Percentiles rank a stretch among this genome's conserved stretches.
Conservation (phyloP, 2,888 invertebrate genomes). For the Volucella inanis region DNA sequence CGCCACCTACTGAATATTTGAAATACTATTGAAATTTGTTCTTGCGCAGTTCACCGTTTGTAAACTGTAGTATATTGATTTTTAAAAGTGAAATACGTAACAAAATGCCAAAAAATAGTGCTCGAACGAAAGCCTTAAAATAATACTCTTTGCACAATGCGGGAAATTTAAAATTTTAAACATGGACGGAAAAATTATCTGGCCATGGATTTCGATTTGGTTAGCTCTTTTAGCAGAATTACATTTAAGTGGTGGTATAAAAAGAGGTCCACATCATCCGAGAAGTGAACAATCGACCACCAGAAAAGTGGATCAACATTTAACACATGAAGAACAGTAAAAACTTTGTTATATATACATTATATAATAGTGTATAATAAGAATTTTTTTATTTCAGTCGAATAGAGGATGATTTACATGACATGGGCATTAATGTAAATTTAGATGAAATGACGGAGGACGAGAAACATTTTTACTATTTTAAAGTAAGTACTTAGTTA, state of each 20-base stretch:
- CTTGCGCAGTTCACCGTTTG: slow-evolving; percentile 37
- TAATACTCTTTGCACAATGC: slow-evolving; percentile 32
- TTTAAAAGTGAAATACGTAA: slow-evolving; percentile 11
- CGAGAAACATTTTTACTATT: slow-evolving; percentile 85
- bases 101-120: slow-evolving; percentile 35
- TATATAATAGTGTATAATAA: background rate
- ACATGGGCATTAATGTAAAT: slow-evolving; percentile 85
- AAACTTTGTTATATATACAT: slow-evolving; percentile 74
- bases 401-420: slow-evolving; percentile 89
- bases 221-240: slow-evolving; percentile 45
- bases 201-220: slow-evolving; percentile 41
- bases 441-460: slow-evolving; percentile 91
- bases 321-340: slow-evolving; percentile 91
- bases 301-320: slow-evolving; percentile 86
- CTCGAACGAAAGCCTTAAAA: slow-evolving; percentile 21
- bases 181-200: slow-evolving; percentile 47
- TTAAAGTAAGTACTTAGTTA: slow-evolving; percentile 78
- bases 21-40: background rate
- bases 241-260: slow-evolving; percentile 75
- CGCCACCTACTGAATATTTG: slow-evolving; percentile 45
- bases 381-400: slow-evolving; percentile 85
- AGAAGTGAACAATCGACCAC: slow-evolving; percentile 85
- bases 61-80: slow-evolving; percentile 32
- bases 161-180: slow-evolving; percentile 9
- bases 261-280: slow-evolving; percentile 88